phyloP scores from a whole-genome alignment of 2,888 invertebrate species.

The Sphaeridia pumilis region DNA sequence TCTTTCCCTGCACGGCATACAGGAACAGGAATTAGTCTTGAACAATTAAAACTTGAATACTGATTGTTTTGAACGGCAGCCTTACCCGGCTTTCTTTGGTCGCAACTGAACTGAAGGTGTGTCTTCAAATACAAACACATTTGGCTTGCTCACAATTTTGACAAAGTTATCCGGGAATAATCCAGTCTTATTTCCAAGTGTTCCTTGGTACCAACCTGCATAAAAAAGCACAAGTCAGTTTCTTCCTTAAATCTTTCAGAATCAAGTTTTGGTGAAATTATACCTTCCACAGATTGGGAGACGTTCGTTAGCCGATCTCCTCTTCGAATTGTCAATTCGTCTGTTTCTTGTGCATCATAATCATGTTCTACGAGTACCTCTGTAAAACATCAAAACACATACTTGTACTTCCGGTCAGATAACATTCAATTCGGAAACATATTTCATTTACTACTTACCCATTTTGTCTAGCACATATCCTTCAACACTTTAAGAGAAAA shows the following conservation, averaged over 20 bases:
- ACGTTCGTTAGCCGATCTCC: conserved; percentile 76
- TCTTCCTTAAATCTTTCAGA: too few relatives aligned
- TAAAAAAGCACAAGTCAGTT: not conserved
- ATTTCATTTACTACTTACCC: too few relatives aligned
- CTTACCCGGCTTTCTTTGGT: conserved; percentile 2
- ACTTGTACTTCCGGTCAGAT: too few relatives aligned
- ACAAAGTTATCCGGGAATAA: conserved; percentile 94
- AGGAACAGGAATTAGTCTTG: not conserved
- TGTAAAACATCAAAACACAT: conserved; percentile 10
- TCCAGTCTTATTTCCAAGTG: conserved; percentile 63
- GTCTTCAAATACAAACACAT: conserved; percentile 2
- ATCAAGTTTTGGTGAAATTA: not conserved
- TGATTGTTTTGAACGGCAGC: not conserved
- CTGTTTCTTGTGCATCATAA: conserved; percentile 71
- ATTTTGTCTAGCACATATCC: too few relatives aligned
- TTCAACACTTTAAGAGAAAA: too few relatives aligned
- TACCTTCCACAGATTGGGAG: conserved; percentile 60
- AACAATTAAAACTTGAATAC: not conserved
- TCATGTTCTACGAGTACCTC: conserved; percentile 59
- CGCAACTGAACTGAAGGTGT: conserved; percentile 3
- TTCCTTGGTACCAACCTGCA: conserved; percentile 75
- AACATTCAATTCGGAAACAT: too few relatives aligned
- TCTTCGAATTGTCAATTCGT: conserved; percentile 68
- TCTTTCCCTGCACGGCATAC: not conserved
- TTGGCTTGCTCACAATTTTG: conserved; percentile 38